These are phyloP conservation scores for Trichonephila inaurata DNA, from an alignment of 1,140 invertebrate genomes.

Conservation along the genomic window DNA sequence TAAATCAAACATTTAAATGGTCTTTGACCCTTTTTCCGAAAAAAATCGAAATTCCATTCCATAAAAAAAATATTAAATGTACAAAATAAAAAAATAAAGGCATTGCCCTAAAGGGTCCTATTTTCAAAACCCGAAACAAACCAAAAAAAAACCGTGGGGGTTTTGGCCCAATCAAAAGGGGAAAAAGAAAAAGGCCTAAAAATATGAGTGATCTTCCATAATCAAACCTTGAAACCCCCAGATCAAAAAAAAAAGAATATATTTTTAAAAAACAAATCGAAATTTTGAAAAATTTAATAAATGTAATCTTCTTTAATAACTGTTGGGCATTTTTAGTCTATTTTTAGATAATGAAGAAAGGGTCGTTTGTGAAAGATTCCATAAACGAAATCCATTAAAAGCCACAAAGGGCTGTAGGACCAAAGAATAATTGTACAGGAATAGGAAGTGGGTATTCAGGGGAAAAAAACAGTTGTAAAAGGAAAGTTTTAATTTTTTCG, in stretches of 20 bases:
- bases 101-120: neutral
- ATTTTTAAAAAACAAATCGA: neutral
- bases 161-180: neutral
- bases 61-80: no score
- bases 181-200: neutral
- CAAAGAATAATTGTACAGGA: neutral
- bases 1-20: no score
- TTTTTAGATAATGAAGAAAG: neutral
- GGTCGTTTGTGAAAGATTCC: neutral
- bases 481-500: no score
- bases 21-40: no score
- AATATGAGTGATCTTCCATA: neutral
- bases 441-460: neutral
- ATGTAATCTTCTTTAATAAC: neutral
- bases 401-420: neutral
- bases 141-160: neutral
- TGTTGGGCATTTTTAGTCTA: neutral
- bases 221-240: neutral
- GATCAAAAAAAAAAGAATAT: neutral
- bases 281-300: neutral
- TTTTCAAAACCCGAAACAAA: neutral
- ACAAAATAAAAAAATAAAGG: no score
- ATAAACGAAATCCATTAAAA: neutral
- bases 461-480: neutral
- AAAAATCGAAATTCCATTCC: no score